A percentile compares a stretch with the other conserved stretches of the same genome.
Evolutionary conservation across 1,140 invertebrate genomes (phyloP).

Genomic region (Drosophila varians): DNA sequence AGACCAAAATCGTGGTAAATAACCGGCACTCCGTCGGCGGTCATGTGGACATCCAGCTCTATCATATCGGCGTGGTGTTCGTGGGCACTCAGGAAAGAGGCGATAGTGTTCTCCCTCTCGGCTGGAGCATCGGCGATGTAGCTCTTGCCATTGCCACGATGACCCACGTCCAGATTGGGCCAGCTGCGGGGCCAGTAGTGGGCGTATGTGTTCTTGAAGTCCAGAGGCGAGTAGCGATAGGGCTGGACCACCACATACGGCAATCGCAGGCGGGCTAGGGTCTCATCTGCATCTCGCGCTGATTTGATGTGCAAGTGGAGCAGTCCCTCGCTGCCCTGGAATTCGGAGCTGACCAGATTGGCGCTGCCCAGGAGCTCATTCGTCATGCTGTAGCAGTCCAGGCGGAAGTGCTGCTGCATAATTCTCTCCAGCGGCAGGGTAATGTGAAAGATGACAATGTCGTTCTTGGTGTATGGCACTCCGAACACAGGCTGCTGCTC

Average conservation of each 20-base stretch:
- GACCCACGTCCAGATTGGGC: conserved; percentile 94
- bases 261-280: conserved; percentile 87
- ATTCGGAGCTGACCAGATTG: conserved; percentile 85
- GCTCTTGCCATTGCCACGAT: conserved; percentile 92
- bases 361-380: conserved; percentile 90
- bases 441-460: conserved; percentile 76
- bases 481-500: conserved; percentile 59
- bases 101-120: conserved; percentile 96
- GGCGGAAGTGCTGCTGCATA: conserved; percentile 50
- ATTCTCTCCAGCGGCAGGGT: conserved; percentile 85
- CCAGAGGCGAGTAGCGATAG: conserved; percentile 88
- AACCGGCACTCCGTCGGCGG: conserved; percentile 96
- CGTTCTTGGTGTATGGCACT: conserved; percentile 65
- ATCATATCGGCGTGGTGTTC: conserved; percentile 96
- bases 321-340: conserved; percentile 88
- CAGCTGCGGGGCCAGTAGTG: conserved; percentile 93
- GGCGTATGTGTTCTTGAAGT: conserved; percentile 91
- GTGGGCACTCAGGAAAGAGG: conserved; percentile 94
- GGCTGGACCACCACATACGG: conserved; percentile 88
- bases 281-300: conserved; percentile 84
- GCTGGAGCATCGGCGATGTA: conserved; percentile 88
- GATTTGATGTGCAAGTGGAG: conserved; percentile 90
- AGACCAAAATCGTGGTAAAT: conserved; percentile 98
- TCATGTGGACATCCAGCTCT: conserved; percentile 97
- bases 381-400: conserved; percentile 60